Evolutionary conservation across 2,888 invertebrate genomes (phyloP), one percentile per base, ranked within the genome.

Genomic region (Thera obeliscata): DNA sequence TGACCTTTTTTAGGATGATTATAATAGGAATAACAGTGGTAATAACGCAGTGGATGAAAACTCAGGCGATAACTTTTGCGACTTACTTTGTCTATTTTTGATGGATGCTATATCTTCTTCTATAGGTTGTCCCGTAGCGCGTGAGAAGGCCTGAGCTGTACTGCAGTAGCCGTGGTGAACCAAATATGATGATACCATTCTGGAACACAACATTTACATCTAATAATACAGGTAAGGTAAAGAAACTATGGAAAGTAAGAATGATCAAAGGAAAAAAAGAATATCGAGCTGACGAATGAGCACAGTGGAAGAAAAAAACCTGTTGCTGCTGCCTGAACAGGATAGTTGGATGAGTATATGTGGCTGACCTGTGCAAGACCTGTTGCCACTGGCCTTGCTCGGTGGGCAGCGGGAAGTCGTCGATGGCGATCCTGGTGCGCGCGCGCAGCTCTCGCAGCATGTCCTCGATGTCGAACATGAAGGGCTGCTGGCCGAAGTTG

Each of bases 121-220:
- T 88, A 99, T 97, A 80, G 96, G 95, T 94, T 98, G 98, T 56
- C 96, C 97, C 66, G 99, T 98, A 83, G 97, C 96, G 87, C 96
- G 96, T 80, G 98, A 96, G 94, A 99, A 99, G 46, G 98, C 97
- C 94, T 99, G 98, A 76, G 99, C 99, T 74, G 99, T 97, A 86
- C 97, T 96, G 95, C 98, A 98, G 93, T 98, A 99, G 67, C 99
- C 99, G 93, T 99, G 98, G 94, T 99, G 99, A 78, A 99, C 98
- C 90, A 99, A 95, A 94, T 99, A 99, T 74, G 98, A 97, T 73
- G 98, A 98, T 74, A 99, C 98, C 96, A 99, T 97, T 94, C 99
- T 99, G 93, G 89, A 93, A 70, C 22, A 56, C 12, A 33, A 22
- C 36, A 35, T 7, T 46, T 6, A 55, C 54, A 54, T 54, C 38